phyloP scores from a whole-genome alignment of 2,797 vertebrate genomes.

The Gymnodraco acuticeps region DNA sequence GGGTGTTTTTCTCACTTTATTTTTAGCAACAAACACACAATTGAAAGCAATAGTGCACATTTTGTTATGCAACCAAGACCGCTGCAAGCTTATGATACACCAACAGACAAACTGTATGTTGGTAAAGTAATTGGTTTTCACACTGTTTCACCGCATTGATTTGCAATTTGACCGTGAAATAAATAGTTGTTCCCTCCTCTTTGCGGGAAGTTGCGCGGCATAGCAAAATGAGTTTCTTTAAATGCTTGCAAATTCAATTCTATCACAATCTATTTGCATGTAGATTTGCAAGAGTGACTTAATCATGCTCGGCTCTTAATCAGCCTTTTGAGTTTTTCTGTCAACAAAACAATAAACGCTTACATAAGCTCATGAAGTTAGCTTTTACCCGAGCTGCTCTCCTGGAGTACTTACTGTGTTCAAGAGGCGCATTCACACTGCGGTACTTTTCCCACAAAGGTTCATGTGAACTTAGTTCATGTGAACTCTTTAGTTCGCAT shows the following conservation, averaged over 20 bases:
- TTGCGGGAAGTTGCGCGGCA: not conserved
- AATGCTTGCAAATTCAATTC: constrained; percentile 24
- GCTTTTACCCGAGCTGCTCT: constrained; percentile 5
- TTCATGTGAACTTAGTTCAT: too few species aligned
- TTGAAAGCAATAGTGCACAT: constrained; percentile 59
- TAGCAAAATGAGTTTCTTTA: not conserved
- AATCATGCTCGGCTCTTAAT: constrained; percentile 32
- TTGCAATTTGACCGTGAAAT: constrained; percentile 30
- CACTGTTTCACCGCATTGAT: constrained; percentile 16
- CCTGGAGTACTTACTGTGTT: not conserved
- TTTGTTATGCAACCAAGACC: constrained; percentile 47
- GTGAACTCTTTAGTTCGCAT: too few species aligned
- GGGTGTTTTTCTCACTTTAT: constrained; percentile 71
- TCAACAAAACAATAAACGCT: constrained; percentile 32
- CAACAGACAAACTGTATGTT: constrained; percentile 4
- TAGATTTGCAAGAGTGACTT: constrained; percentile 3
- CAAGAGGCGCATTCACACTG: too few species aligned
- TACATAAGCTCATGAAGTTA: constrained; percentile 25
- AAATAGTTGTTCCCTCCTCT: constrained; percentile 13
- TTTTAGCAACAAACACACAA: constrained; percentile 67
- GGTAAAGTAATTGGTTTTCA: constrained; percentile 26
- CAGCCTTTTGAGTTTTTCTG: constrained; percentile 13
- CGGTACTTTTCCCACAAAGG: too few species aligned
- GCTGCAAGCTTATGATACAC: constrained; percentile 17
- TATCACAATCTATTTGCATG: not conserved